Evolutionary conservation across 2,113 vertebrate species (phyloP).

Genomic region (Percina caprodes): DNA sequence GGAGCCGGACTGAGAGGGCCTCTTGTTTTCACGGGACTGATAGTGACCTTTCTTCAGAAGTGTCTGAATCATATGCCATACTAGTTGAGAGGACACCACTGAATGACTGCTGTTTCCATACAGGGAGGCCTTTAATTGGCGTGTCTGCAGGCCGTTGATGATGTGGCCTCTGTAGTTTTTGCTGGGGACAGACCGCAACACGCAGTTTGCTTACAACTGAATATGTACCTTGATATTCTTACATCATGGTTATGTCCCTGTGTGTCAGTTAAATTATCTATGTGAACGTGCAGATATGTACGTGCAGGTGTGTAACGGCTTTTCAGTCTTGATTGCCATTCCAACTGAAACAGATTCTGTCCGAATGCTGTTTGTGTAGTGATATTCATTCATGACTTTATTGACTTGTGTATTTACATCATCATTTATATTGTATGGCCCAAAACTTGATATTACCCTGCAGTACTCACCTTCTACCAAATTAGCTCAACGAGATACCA

Average conservation of each 20-base stretch:
- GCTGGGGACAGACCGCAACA: neutral
- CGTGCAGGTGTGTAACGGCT: neutral
- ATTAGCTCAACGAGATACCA: conserved; percentile 7
- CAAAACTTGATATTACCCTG: neutral
- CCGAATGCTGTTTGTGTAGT: neutral
- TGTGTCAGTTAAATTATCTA: conserved; percentile 6
- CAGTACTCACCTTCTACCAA: neutral
- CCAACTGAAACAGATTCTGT: neutral
- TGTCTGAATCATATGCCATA: conserved; percentile 65
- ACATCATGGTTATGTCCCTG: neutral
- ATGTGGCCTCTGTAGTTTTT: conserved; percentile 7
- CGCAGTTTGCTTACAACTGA: neutral
- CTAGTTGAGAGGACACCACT: conserved; percentile 53
- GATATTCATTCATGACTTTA: neutral
- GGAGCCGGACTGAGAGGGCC: conserved; percentile 59
- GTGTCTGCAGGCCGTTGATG: conserved; percentile 10
- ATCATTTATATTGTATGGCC: neutral
- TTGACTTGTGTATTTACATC: neutral
- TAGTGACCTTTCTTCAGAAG: conserved; percentile 61
- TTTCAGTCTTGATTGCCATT: neutral
- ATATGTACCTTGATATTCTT: neutral
- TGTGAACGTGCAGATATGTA: conserved; percentile 19
- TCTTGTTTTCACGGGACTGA: conserved; percentile 62
- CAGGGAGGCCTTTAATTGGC: conserved; percentile 21
- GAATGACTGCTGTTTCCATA: conserved; percentile 47